These are phyloP conservation scores for Cristatella mucedo DNA, from an alignment of 2,888 invertebrate species.

Conservation along the genomic window DNA sequence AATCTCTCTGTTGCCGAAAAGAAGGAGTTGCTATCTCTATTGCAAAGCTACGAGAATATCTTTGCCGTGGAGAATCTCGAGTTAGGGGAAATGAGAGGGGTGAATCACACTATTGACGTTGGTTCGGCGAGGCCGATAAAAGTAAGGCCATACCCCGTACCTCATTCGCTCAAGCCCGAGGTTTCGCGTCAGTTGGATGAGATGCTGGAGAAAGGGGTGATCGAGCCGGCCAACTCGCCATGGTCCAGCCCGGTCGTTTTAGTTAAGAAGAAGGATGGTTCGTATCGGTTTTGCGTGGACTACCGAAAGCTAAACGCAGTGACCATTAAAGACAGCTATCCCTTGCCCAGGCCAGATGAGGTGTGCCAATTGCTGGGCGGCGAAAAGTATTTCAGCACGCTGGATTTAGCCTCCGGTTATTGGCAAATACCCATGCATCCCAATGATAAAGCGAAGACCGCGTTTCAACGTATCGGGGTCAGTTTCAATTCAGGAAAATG, in stretches of 20 bases:
- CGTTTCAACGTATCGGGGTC: background rate
- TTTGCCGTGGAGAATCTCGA: background rate
- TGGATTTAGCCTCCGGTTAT: constrained; percentile 10
- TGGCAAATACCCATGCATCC: constrained; percentile 9
- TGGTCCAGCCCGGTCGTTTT: constrained; percentile 10
- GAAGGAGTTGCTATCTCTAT: no score
- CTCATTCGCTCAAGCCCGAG: background rate
- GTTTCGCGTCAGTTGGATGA: constrained; percentile 6
- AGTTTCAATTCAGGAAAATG: constrained; percentile 10
- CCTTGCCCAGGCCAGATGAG: constrained; percentile 6
- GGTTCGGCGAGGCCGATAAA: constrained; percentile 7
- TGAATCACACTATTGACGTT: constrained; percentile 4
- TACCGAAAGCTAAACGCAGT: constrained; percentile 7
- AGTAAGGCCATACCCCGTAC: constrained; percentile 1
- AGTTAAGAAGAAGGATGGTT: constrained; percentile 9
- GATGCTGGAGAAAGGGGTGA: constrained; percentile 8
- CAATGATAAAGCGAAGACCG: constrained; percentile 6
- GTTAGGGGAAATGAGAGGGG: constrained; percentile 2
- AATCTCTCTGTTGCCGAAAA: no score
- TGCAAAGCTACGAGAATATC: background rate
- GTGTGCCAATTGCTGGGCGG: constrained; percentile 6
- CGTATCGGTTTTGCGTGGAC: constrained; percentile 9
- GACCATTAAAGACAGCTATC: constrained; percentile 10
- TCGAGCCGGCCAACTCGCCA: constrained; percentile 11
- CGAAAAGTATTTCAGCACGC: constrained; percentile 8